These are phyloP conservation scores for Drosophila nebulosa DNA, from an alignment of 1,140 invertebrate genomes.

Conservation along the genomic window DNA sequence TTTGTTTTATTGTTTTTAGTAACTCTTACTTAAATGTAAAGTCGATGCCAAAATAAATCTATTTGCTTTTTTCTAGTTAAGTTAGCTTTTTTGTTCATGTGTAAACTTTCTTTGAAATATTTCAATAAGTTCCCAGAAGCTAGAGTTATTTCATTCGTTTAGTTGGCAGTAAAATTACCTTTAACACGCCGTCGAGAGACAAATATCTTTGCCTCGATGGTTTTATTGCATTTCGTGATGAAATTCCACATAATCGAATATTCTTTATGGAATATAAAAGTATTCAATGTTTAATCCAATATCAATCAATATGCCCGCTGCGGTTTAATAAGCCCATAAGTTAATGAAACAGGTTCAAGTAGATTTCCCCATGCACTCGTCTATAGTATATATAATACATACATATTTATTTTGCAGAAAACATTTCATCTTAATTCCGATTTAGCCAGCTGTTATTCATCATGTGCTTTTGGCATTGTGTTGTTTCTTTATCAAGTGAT, in stretches of 20 bases:
- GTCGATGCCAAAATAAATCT: too few species aligned
- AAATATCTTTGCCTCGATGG: too few species aligned
- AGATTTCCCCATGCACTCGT: slow-evolving; percentile 12
- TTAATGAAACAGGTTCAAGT: slow-evolving; percentile 52
- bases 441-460: slow-evolving; percentile 68
- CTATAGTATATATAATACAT: not conserved
- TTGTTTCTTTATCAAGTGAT: slow-evolving; percentile 68
- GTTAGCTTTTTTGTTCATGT: too few species aligned
- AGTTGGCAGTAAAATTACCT: too few species aligned
- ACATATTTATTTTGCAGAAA: slow-evolving; percentile 52
- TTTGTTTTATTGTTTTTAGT: too few species aligned
- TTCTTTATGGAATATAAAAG: not conserved
- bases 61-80: too few species aligned
- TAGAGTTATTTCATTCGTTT: too few species aligned
- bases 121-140: too few species aligned
- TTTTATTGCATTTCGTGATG: not conserved
- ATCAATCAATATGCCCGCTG: slow-evolving; percentile 39
- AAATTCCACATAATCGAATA: not conserved
- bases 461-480: slow-evolving; percentile 57
- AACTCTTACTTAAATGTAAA: too few species aligned
- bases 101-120: too few species aligned
- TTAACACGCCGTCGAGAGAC: too few species aligned
- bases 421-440: slow-evolving; percentile 59
- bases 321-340: slow-evolving; percentile 19
- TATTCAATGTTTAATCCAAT: slow-evolving; percentile 8